Percentiles rank a stretch among this genome's conserved stretches.
Evolutionary conservation across 2,797 vertebrate species (phyloP).

Genomic region (Hyperoplus lanceolatus): DNA sequence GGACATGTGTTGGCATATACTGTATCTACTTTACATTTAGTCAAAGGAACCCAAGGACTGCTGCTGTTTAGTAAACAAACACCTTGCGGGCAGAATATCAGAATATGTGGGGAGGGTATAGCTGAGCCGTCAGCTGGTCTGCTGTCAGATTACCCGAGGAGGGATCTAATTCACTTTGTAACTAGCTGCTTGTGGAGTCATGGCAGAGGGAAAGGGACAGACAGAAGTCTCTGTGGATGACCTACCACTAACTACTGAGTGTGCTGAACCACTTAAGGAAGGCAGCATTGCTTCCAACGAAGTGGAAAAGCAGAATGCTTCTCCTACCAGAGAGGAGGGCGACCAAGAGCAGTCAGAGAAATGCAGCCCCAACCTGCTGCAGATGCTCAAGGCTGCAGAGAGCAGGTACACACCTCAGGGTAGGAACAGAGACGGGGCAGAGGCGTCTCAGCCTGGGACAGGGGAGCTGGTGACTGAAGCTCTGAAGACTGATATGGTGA

Average conservation of each 20-base stretch:
- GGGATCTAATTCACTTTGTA: constrained; percentile 32
- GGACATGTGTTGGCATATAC: background rate
- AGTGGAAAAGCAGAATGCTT: background rate
- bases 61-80: constrained; percentile 73
- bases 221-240: constrained; percentile 24
- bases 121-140: background rate
- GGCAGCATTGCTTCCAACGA: constrained; percentile 13
- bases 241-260: constrained; percentile 16
- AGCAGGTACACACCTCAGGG: constrained; percentile 41
- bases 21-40: constrained; percentile 46
- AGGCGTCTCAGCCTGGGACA: constrained; percentile 1
- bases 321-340: constrained; percentile 6
- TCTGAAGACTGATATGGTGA: constrained; percentile 74
- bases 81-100: constrained; percentile 32
- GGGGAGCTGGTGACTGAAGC: constrained; percentile 54
- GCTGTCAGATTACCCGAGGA: constrained; percentile 24
- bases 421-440: constrained; percentile 21
- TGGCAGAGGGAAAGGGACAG: constrained; percentile 55
- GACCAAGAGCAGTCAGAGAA: constrained; percentile 26
- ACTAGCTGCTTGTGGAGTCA: constrained; percentile 13
- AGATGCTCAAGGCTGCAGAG: constrained; percentile 76
- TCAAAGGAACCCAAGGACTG: constrained; percentile 45
- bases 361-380: constrained; percentile 61
- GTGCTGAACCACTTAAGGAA: constrained; percentile 26
- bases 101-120: constrained; percentile 42